Percentiles rank a stretch among this genome's conserved stretches.
These are phyloP conservation scores for Sciurus vulgaris DNA, from an alignment of 2,797 vertebrate species.

Conservation along the genomic window DNA sequence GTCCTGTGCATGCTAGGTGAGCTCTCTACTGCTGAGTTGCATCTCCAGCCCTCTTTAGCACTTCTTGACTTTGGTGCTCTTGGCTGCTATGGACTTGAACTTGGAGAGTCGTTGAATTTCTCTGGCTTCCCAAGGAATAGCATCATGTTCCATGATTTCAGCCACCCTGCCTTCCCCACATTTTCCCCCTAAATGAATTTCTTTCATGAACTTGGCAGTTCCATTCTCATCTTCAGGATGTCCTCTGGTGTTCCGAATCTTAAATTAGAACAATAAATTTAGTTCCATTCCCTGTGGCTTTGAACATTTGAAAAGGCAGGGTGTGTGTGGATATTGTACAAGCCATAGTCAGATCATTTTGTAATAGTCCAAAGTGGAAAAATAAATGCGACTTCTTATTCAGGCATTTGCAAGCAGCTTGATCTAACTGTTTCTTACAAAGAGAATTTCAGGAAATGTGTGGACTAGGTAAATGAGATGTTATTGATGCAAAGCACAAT, in stretches of 20 bases:
- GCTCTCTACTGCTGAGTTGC: too few relatives aligned
- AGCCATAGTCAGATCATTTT: background rate
- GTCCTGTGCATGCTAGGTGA: too few relatives aligned
- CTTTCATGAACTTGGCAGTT: background rate
- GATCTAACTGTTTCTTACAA: background rate
- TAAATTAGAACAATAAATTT: background rate
- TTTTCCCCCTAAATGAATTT: background rate
- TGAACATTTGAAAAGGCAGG: background rate
- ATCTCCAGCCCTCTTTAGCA: background rate
- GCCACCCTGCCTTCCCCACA: background rate
- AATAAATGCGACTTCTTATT: background rate
- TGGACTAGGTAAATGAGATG: background rate
- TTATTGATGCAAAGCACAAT: background rate
- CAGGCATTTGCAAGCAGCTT: background rate
- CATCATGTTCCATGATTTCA: accelerated
- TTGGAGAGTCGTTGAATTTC: background rate
- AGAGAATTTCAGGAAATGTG: background rate
- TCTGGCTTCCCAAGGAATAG: background rate
- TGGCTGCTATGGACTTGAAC: background rate
- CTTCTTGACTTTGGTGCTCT: background rate
- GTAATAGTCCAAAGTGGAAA: background rate
- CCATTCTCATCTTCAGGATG: background rate
- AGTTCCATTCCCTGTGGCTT: background rate
- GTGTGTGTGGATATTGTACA: background rate
- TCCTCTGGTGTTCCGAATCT: background rate